phyloP scores from a whole-genome alignment of 2,888 invertebrate genomes.

The Brenthis hecate region DNA sequence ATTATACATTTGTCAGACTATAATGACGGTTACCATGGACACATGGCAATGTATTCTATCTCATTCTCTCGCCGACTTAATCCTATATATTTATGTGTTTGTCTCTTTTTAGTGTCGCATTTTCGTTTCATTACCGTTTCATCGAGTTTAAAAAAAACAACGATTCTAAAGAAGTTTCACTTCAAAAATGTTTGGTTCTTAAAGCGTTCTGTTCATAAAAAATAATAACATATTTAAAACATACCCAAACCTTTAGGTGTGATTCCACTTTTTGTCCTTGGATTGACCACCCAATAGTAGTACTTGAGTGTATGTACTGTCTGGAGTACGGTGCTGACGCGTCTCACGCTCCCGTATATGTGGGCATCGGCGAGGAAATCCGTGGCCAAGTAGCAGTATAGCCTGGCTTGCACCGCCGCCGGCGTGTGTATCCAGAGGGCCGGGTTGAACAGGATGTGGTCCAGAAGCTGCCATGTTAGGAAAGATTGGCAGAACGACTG shows the following conservation, averaged over 20 bases:
- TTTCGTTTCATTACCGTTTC: no score
- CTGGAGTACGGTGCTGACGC: constrained; percentile 98
- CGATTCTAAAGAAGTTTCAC: no score
- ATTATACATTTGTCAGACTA: no score
- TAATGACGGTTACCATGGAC: no score
- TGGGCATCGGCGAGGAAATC: constrained; percentile 99
- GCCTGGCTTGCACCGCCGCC: constrained; percentile 95
- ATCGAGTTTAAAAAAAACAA: no score
- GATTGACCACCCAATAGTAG: constrained; percentile 99
- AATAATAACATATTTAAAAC: constrained; percentile 48
- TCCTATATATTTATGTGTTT: no score
- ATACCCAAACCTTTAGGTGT: constrained; percentile 96
- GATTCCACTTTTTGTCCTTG: constrained; percentile 96
- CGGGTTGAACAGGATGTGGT: constrained; percentile 99
- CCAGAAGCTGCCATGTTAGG: constrained; percentile 97
- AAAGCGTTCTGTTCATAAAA: no score
- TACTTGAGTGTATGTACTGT: constrained; percentile 99
- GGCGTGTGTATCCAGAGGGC: constrained; percentile 99
- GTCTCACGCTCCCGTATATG: constrained; percentile 97
- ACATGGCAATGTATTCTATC: no score
- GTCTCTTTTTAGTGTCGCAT: no score
- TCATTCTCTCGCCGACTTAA: no score
- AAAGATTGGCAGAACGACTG: constrained; percentile 95
- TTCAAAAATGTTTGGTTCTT: no score
- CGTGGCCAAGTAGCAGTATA: constrained; percentile 99